Base-by-base conservation (phyloP, 2,888 invertebrate species). In the Cerceris rybyensis region DNA sequence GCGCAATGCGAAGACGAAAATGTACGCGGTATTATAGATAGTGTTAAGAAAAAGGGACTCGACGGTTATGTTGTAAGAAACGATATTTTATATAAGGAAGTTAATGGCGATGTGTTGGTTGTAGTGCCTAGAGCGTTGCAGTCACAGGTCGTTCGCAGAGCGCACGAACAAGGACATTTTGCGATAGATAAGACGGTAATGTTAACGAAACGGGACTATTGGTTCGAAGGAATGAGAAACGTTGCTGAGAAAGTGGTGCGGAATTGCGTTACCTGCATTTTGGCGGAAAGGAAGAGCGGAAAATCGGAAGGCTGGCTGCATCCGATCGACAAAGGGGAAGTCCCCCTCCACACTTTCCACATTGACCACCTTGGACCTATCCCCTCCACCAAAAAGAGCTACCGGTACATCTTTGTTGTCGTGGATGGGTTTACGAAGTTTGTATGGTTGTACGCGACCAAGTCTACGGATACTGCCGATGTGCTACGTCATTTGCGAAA, bases 101-200 rank as follows among this genome's bases (percentile, higher is more conserved):
- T 17, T 0, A 57, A 55, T 4, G 81, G 71, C 5, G 67, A 65
- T 41, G 39, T 46, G 0, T 60, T 61, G 41, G 13, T 91, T 7
- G 88, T 90, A 0, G 85, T 92, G 28, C 92, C 92, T 0, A 86
- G 80, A 28, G 17, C 16, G 6, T 88, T 93, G 89, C 86, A 90
- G 73, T 70, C 61, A 7, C 88, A 92, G 70, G 85, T 92, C 0
- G 91, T 93, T 6, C 81, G 78, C 49, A 86, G 73, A 16, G 82
- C 82, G 0, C 92, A 92, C 70, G 88, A 88, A 42, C 80, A 82
- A 43, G 91, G 92, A 46, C 91, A 92, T 84, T 92, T 91, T 81
- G 80, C 80, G 0, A 78, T 70, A 9, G 86, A 78, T 41, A 91
- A 89, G 66, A 70, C 71, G 79, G 52, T 55, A 46, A 7, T 41